Base-by-base conservation (phyloP, 2,888 invertebrate species). In the Platycnemis pennipes region DNA sequence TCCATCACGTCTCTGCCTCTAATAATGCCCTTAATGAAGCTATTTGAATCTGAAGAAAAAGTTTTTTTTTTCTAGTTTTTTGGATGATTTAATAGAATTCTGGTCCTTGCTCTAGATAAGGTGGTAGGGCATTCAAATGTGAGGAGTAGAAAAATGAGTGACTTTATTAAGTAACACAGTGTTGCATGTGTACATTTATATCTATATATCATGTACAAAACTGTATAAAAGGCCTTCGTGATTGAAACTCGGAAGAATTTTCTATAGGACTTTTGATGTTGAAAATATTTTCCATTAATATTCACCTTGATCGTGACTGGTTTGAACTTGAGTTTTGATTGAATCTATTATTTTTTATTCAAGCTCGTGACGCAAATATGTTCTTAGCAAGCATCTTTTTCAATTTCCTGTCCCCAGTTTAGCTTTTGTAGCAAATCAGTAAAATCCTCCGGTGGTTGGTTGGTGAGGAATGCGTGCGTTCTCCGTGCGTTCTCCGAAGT, bases 31-130 rank as follows among this genome's bases (percentile, higher is more conserved):
- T 91, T 69, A 42, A 56, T 63, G 89, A 89, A 69, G 91, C 91
- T n/a, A 89, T 44, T 42, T 37, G 77, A 77, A 77, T 77, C 11
- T 31, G 77, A n/a, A 37, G 37, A 77, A 31, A 77, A 16, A 13
- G 11, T 77, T 77, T 37, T 77, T 13, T 77, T 11, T 77, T 13
- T 77, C 31, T 31, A 37, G 8, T 77, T 77, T 37, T 77, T 77
- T 77, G 37, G 11, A 8, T 37, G 4, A 1, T 16, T 77, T 37
- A 77, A 77, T 11, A 37, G 2, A 37, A 2, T 22, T 26, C 42
- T 19, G 11, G 89, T 42, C 91, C 91, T 91, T 91, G 91, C 91
- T 91, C 91, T 69, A 91, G 91, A 45, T 91, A 89, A 19, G 53
- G 22, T 37, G 37, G 42, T 53, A 26, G n/a, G 22, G 56, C 44